Base-by-base conservation (phyloP, 2,113 vertebrate species). In the Dicrurus megarhynchus region DNA sequence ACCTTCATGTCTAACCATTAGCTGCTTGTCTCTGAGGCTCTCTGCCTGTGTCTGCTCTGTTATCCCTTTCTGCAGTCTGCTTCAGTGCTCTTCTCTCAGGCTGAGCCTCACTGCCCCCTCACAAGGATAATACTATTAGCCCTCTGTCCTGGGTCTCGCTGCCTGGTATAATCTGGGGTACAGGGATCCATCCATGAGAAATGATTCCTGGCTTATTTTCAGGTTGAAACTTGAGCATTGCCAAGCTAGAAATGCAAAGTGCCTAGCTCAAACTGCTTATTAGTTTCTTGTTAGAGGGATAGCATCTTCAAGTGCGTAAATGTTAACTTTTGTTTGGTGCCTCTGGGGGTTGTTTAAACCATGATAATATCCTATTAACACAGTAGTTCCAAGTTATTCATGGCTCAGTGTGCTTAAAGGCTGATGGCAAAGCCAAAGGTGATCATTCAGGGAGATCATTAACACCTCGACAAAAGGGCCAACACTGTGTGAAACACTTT, bases 381-480 rank as follows among this genome's bases (percentile, higher is more conserved):
- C 0, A 2, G 30, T 70, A 78, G 59, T 94, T 94, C 68, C 30
- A 27, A 89, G 30, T 85, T 82, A 74, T 89, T 93, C 92, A 90
- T 97, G 89, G 92, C 60, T 75, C 63, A 27, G 41, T 83, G 23
- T 52, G 74, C 37, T 95, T 85, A 95, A 85, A 78, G 47, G 28
- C 82, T 90, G 23, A 35, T 95, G 57, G 90, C 47, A 94, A 97
- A 95, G 73, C 87, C 65, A 35, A 95, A 94, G 76, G 76, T 95
- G 37, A 71, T 94, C 82, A 95, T 85, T 93, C 57, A 95, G 91
- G 28, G 33, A 89, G 47, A 23, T 93, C 35, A 84, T 96, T 97
- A 97, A 65, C 24, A 73, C 30, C 12, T 77, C 49, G 52, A 41
- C 87, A 92, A 86, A 89, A 88, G 24, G 13, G 10, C 6, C 1